Evolutionary conservation across 2,888 invertebrate genomes (phyloP).

Genomic region (Tachystola acroxantha): DNA sequence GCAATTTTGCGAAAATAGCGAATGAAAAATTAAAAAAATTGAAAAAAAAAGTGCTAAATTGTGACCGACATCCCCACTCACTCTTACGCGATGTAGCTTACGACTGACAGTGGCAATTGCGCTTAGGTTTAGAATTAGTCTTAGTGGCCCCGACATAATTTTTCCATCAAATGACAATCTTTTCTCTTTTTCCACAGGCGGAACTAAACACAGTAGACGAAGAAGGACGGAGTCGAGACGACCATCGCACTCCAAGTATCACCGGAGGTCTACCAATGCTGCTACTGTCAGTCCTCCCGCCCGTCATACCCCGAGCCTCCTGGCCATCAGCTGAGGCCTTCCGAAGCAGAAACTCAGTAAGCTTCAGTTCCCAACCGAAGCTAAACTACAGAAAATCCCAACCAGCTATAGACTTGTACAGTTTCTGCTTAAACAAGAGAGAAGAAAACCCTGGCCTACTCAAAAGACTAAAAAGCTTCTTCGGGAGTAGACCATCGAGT

Average conservation of each 20-base stretch:
- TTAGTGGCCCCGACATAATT: too few relatives aligned
- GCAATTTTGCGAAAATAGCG: too few relatives aligned
- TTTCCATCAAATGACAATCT: too few relatives aligned
- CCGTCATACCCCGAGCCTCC: slow-evolving; percentile 86
- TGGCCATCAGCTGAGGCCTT: slow-evolving; percentile 86
- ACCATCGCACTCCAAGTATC: slow-evolving; percentile 80
- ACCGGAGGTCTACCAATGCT: slow-evolving; percentile 84
- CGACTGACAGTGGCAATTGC: too few relatives aligned
- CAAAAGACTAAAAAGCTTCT: slow-evolving; percentile 77
- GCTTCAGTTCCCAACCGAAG: slow-evolving; percentile 82
- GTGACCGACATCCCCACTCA: too few relatives aligned
- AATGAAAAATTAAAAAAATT: too few relatives aligned
- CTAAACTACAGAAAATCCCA: slow-evolving; percentile 77
- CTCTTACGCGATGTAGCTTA: too few relatives aligned
- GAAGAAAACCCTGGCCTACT: slow-evolving; percentile 75
- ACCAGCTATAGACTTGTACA: slow-evolving; percentile 79
- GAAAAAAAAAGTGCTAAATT: too few relatives aligned
- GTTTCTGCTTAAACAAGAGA: slow-evolving; percentile 76
- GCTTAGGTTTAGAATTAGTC: too few relatives aligned
- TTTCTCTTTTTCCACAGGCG: slow-evolving; percentile 40
- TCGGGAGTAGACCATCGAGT: slow-evolving; percentile 81
- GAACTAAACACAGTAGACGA: slow-evolving; percentile 69
- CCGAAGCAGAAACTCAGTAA: slow-evolving; percentile 79
- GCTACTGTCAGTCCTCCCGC: slow-evolving; percentile 84
- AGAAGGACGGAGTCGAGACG: slow-evolving; percentile 40